These are phyloP conservation scores for Rhombomys opimus DNA, from an alignment of 2,113 vertebrate genomes.

Conservation along the genomic window DNA sequence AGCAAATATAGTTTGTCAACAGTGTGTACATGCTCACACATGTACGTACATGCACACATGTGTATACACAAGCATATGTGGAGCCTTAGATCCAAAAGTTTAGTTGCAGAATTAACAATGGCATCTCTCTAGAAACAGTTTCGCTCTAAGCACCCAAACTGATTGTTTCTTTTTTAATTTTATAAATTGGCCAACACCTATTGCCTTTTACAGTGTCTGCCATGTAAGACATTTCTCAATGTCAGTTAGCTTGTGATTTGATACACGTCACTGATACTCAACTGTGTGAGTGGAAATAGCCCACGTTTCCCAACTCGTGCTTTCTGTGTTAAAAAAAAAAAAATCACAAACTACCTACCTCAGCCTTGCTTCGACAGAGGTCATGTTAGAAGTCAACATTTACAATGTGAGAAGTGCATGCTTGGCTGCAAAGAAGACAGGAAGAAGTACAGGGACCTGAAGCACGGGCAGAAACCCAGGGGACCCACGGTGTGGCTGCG, in stretches of 20 bases:
- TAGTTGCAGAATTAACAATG: background rate
- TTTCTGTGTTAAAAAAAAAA: constrained; percentile 43
- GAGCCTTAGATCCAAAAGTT: background rate
- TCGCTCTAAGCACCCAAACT: background rate
- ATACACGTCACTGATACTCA: background rate
- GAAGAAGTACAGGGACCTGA: constrained; percentile 12
- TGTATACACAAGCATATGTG: background rate
- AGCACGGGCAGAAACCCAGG: constrained; percentile 9
- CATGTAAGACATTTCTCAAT: background rate
- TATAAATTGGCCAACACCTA: background rate
- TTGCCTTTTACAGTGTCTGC: constrained; percentile 16
- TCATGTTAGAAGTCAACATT: constrained; percentile 60
- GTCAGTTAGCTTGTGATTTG: background rate
- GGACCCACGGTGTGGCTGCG: background rate
- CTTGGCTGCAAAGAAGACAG: constrained; percentile 60
- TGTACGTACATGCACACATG: background rate
- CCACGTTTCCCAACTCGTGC: constrained; percentile 20
- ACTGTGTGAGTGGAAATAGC: background rate
- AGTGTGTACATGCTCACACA: too few relatives aligned
- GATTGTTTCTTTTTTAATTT: constrained; percentile 13
- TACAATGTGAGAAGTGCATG: constrained; percentile 71
- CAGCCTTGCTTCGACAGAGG: constrained; percentile 8
- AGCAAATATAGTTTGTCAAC: background rate
- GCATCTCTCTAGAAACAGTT: background rate
- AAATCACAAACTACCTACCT: constrained; percentile 1